phyloP scores from a whole-genome alignment of 2,113 vertebrate genomes.

The Hippoglossus stenolepis region DNA sequence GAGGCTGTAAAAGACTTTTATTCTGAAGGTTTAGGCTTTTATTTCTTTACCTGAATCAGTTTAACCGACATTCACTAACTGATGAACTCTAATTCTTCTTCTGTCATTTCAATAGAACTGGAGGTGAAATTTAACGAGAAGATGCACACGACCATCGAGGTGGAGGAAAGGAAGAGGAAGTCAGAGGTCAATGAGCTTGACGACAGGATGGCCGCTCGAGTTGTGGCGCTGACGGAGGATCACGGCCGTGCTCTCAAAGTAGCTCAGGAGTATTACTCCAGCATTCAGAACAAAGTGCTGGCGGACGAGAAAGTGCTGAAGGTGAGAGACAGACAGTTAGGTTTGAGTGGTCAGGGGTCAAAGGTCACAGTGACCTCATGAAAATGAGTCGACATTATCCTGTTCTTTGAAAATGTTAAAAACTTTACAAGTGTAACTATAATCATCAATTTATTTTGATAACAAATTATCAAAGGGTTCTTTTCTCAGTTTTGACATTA shows the following conservation, averaged over 20 bases:
- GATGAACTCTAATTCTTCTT: not conserved
- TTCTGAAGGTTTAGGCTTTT: no score
- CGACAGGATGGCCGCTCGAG: constrained; percentile 84
- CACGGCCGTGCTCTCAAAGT: constrained; percentile 85
- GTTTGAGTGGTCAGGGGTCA: no score
- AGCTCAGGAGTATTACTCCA: constrained; percentile 87
- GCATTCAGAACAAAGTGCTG: constrained; percentile 78
- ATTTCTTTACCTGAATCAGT: no score
- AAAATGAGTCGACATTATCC: not conserved
- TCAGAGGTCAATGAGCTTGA: constrained; percentile 85
- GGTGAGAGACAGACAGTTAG: constrained; percentile 61
- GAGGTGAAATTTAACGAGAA: constrained; percentile 85
- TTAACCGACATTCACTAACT: no score
- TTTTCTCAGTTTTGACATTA: no score
- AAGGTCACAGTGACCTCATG: no score
- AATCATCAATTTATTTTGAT: no score
- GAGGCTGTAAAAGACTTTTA: no score
- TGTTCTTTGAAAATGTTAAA: not conserved
- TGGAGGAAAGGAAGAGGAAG: constrained; percentile 82
- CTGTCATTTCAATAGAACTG: not conserved
- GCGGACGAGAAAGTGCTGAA: constrained; percentile 86
- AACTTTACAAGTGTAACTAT: no score
- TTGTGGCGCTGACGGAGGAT: constrained; percentile 81
- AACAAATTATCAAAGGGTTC: no score
- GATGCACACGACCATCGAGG: constrained; percentile 79